Evolutionary conservation across 2,113 vertebrate species (phyloP).

Genomic region (Corythornis madagascariensis): DNA sequence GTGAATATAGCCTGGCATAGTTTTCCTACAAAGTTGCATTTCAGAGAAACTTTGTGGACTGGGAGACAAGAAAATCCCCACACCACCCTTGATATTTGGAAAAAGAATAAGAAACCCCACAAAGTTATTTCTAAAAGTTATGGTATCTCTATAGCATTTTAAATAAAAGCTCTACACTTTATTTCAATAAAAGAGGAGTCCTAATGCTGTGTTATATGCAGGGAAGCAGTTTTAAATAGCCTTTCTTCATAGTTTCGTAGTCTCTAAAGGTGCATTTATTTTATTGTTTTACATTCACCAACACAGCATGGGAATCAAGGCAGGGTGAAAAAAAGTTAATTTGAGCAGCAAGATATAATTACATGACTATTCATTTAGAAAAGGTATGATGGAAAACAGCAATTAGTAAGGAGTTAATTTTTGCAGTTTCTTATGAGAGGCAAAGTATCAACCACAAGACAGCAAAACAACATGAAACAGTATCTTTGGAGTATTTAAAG

Average conservation of each 20-base stretch:
- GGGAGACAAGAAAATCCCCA: not conserved
- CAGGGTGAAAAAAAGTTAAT: not conserved
- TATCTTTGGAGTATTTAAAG: not conserved
- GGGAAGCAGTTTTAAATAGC: not conserved
- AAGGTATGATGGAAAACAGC: not conserved
- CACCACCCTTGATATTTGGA: rapidly evolving
- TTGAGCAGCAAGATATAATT: not conserved
- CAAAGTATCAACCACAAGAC: not conserved
- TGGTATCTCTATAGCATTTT: rapidly evolving
- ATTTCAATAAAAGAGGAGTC: not conserved
- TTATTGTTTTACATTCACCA: not conserved
- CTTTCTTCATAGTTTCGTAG: rapidly evolving
- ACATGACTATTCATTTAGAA: not conserved
- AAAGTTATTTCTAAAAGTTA: rapidly evolving
- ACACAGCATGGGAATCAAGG: rapidly evolving
- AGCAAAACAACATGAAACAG: not conserved
- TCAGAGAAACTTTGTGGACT: rapidly evolving
- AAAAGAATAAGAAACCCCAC: not conserved
- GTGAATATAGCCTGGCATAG: rapidly evolving
- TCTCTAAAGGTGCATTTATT: not conserved
- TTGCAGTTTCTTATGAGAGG: not conserved
- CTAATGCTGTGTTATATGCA: not conserved
- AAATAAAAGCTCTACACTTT: not conserved
- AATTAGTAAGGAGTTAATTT: not conserved
- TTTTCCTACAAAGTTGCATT: not conserved